Percentiles rank a stretch among this genome's conserved stretches.
Evolutionary conservation across 2,888 invertebrate species (phyloP).

Genomic region (Limnephilus lunatus): DNA sequence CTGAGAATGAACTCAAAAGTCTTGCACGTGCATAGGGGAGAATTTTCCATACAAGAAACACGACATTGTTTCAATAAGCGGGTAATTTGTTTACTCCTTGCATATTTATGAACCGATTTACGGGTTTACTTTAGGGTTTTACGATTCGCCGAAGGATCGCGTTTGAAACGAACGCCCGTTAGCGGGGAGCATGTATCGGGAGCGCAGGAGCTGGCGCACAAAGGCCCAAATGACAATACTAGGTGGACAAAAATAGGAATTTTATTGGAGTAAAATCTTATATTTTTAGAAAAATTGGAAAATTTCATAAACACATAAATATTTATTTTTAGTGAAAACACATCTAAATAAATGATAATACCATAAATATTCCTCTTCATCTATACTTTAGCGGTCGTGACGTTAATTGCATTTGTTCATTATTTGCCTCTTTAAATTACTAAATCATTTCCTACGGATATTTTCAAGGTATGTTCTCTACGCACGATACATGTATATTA

Average conservation of each 20-base stretch:
- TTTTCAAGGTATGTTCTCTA: too few relatives aligned
- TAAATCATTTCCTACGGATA: too few relatives aligned
- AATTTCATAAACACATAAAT: too few relatives aligned
- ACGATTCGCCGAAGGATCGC: neutral
- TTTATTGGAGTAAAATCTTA: too few relatives aligned
- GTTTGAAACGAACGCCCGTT: neutral
- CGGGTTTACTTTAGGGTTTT: neutral
- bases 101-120: conserved; percentile 2
- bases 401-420: too few relatives aligned
- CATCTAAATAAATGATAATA: too few relatives aligned
- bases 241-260: neutral
- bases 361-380: too few relatives aligned
- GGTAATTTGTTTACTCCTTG: conserved; percentile 2
- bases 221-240: neutral
- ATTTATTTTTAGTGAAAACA: too few relatives aligned
- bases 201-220: neutral
- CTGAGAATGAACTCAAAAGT: neutral
- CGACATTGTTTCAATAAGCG: conserved; percentile 2
- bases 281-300: too few relatives aligned
- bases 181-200: neutral
- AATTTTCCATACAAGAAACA: neutral
- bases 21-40: neutral
- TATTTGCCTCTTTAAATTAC: too few relatives aligned
- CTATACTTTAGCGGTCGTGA: too few relatives aligned
- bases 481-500: too few relatives aligned